A percentile compares a stretch with the other conserved stretches of the same genome.
These are phyloP conservation scores for Metalampra italica DNA, from an alignment of 2,888 invertebrate genomes.

Conservation along the genomic window DNA sequence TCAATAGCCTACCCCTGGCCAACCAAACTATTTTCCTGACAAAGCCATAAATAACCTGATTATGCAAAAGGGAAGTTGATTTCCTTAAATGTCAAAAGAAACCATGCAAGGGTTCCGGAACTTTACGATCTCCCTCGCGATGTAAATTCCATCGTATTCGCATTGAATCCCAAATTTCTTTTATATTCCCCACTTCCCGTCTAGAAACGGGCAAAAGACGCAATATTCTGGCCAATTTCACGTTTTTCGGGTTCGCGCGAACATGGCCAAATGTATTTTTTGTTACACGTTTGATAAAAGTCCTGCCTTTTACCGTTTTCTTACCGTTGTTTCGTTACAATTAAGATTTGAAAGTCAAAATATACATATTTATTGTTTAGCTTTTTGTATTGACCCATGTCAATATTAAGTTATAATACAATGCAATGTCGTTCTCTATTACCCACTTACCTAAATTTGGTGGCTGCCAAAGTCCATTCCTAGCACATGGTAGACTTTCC, in stretches of 20 bases:
- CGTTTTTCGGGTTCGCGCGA: constrained; percentile 1
- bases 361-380: too few relatives aligned
- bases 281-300: background rate
- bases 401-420: too few relatives aligned
- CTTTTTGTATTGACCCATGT: too few relatives aligned
- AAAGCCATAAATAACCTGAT: too few relatives aligned
- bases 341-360: background rate
- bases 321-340: background rate
- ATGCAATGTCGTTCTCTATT: too few relatives aligned
- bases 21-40: too few relatives aligned
- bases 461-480: too few relatives aligned
- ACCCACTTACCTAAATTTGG: too few relatives aligned
- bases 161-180: constrained; percentile 19
- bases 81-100: background rate
- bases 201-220: constrained; percentile 1
- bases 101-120: background rate
- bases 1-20: too few relatives aligned
- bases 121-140: constrained; percentile 14
- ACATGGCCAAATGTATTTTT: background rate
- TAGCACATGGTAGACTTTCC: too few relatives aligned
- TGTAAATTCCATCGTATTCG: constrained; percentile 12
- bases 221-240: constrained; percentile 11
- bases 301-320: background rate
- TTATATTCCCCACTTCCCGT: constrained; percentile 12
- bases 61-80: too few relatives aligned